Evolutionary conservation across 2,113 vertebrate species (phyloP), one percentile per base, ranked within the genome.

Genomic region (Emberiza fucata): DNA sequence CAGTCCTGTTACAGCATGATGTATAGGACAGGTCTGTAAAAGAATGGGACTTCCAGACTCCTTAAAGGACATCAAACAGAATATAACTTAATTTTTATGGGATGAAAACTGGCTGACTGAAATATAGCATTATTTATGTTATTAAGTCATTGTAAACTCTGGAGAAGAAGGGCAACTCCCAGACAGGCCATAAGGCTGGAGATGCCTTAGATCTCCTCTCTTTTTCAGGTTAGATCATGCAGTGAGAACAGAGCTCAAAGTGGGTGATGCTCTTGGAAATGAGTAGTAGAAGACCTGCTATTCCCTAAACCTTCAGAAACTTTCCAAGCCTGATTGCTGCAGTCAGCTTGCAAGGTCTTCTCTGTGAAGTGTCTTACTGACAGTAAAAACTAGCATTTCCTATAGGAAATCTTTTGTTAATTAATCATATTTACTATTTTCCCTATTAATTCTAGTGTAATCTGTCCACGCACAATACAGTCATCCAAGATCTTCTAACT

Each of bases 1-100:
- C 16, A 1, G 5, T 64, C 0, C 0, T 57, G 5, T 18, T 64
- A 44, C 11, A 44, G 15, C 7, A 20, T 37, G 23, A 31, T 50
- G 5, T 65, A 21, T 37, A 56, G 47, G 33, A 31, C 42, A 47
- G 5, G 5, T 51, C 27, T 42, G 37, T 68, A 72, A 63, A 63
- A 68, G 8, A 63, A n/a, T 6, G 8, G 6, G 7, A 69, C 15
- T 37, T 73, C 27, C 37, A 64, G 35, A 31, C 4, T 79, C 28
- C 21, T 69, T 33, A 39, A 35, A 35, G 9, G 12, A 31, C 7
- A 44, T 48, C 12, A 69, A 66, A 72, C 5, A 66, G 6, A 61
- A 19, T 25, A 24, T 15, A 22, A 56, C 14, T 73, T 47, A n/a
- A 57, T 81, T 68, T 51, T 4, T 19, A 31, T 37, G 6, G 23